Base-by-base conservation (phyloP, 2,113 vertebrate species). In the Penelope pileata region DNA sequence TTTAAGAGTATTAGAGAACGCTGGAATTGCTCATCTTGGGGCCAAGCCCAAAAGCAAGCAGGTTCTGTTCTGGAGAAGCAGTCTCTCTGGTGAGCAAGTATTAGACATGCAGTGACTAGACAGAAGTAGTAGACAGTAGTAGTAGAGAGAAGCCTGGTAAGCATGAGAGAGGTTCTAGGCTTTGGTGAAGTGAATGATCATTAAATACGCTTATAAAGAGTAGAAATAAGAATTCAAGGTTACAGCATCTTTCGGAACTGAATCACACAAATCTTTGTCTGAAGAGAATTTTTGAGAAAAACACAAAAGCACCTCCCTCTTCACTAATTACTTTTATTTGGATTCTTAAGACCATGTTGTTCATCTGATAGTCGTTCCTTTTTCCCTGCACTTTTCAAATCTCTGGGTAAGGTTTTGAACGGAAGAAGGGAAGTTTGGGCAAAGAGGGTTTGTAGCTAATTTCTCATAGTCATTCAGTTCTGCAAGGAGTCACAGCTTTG, bases 361-460 rank as follows among this genome's bases (percentile, higher is more conserved):
- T 72, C 5, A 40, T 67, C 75, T 0, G 0, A 11, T 42, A 24
- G 21, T 45, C 0, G 0, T 69, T 40, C 32, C 47, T 81, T 64
- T 45, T 70, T 86, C 54, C 62, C 32, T 83, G 26, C 12, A 11
- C 16, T 60, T 87, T 77, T 43, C 14, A 75, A 58, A n/a, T 89
- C 3, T 0, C 42, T 78, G 42, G 10, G 19, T 76, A 32, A 56
- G 50, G 40, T 62, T 86, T 78, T 81, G 64, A 78, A 32, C 8
- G 34, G 74, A 75, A 51, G n/a, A 59, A 32, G 21, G 30, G 36
- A 59, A 67, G 30, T 75, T 27, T 70, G 47, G 47, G 5, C 64
- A 78, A 4, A 51, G 0, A 0, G 40, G 66, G 27, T 77, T 72
- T 82, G 10, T 48, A 5, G 48, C 6, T 74, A 14, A 64, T 68